phyloP scores from a whole-genome alignment of 1,140 invertebrate genomes.

The Lepidurus couesii region DNA sequence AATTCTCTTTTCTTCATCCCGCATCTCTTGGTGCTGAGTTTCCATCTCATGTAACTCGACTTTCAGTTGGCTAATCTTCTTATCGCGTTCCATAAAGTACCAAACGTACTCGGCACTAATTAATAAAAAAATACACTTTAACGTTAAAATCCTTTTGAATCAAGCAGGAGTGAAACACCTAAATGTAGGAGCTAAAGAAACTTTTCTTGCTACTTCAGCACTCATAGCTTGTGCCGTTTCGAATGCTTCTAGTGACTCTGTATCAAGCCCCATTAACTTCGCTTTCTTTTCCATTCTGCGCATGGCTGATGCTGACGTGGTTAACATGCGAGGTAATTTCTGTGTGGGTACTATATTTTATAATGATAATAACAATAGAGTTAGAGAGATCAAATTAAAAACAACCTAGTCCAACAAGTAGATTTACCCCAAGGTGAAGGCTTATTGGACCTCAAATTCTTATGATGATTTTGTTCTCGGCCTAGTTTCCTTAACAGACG shows the following conservation, averaged over 20 bases:
- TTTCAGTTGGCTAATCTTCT: neutral
- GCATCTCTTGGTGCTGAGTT: neutral
- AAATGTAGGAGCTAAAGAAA: conserved; percentile 85
- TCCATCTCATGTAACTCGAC: neutral
- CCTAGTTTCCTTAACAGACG: neutral
- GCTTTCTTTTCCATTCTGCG: conserved; percentile 76
- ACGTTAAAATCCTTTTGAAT: neutral
- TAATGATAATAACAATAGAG: neutral
- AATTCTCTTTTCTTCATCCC: neutral
- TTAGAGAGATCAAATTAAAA: conserved; percentile 28
- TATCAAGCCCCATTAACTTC: conserved; percentile 82
- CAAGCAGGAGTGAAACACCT: neutral
- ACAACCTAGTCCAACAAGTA: neutral
- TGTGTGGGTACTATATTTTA: conserved; percentile 31
- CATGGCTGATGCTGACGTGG: conserved; percentile 83
- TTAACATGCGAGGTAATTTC: conserved; percentile 84
- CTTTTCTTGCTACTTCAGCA: conserved; percentile 81
- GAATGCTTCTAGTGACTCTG: conserved; percentile 65
- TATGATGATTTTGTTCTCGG: neutral
- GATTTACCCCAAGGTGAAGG: conserved; percentile 28
- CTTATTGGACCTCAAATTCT: neutral
- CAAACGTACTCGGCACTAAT: neutral
- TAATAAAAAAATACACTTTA: neutral
- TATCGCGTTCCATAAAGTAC: neutral
- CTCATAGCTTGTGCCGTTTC: conserved; percentile 70